These are phyloP conservation scores for Pinna nobilis DNA, from an alignment of 1,140 invertebrate genomes.

Conservation along the genomic window DNA sequence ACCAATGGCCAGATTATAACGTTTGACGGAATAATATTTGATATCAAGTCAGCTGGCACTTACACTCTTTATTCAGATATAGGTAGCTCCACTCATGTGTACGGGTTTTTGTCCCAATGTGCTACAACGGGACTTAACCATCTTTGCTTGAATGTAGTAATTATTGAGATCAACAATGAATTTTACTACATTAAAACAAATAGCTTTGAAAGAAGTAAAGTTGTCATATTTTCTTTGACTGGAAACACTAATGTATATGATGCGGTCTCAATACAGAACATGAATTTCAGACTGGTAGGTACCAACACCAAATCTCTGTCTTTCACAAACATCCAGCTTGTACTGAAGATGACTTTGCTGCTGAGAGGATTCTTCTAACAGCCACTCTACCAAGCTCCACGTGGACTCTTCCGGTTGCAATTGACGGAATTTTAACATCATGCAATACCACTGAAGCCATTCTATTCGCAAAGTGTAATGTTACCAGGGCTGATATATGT, in stretches of 20 bases:
- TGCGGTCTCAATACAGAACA: constrained; percentile 6
- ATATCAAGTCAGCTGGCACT: constrained; percentile 21
- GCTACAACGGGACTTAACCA: background rate
- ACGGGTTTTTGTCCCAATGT: constrained; percentile 29
- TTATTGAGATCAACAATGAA: constrained; percentile 11
- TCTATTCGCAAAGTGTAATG: constrained; percentile 10
- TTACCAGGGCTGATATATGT: constrained; percentile 27
- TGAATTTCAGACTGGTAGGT: constrained; percentile 23
- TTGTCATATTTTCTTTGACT: constrained; percentile 27
- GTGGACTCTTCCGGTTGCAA: constrained; percentile 9
- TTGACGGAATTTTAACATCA: constrained; percentile 41
- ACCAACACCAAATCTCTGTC: constrained; percentile 18
- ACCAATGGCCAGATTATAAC: constrained; percentile 39
- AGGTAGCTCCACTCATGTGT: constrained; percentile 5
- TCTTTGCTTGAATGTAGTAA: constrained; percentile 31
- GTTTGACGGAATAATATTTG: constrained; percentile 44
- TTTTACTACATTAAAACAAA: constrained; percentile 29
- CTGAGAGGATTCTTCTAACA: constrained; percentile 32
- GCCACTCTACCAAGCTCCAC: background rate
- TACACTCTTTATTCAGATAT: constrained; percentile 33
- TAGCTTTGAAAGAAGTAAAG: constrained; percentile 23
- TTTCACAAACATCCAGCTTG: constrained; percentile 12
- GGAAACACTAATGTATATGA: constrained; percentile 22
- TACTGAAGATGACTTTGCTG: constrained; percentile 24
- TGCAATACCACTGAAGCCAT: constrained; percentile 45